phyloP scores from a whole-genome alignment of 2,797 vertebrate genomes.

The Euphonia xanthogaster region DNA sequence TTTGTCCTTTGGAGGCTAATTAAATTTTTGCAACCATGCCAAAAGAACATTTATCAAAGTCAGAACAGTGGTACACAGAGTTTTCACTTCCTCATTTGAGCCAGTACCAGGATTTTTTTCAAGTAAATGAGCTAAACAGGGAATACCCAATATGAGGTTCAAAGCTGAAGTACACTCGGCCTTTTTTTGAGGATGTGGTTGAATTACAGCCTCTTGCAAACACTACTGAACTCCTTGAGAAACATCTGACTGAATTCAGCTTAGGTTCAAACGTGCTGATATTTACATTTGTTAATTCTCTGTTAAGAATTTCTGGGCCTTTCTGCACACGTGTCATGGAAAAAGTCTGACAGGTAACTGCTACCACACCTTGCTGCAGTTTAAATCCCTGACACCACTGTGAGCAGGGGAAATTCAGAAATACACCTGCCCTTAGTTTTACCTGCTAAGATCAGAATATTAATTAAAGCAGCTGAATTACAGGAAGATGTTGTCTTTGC shows the following conservation, averaged over 20 bases:
- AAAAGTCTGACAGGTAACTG: not conserved
- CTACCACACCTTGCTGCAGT: not conserved
- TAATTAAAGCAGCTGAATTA: not conserved
- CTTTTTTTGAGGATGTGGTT: not conserved
- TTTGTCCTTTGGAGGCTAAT: slow-evolving; percentile 73
- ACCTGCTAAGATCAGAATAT: not conserved
- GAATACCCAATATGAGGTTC: not conserved
- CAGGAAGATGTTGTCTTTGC: not conserved
- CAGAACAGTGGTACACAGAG: slow-evolving; percentile 40
- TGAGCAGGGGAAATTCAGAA: not conserved
- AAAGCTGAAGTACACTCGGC: not conserved
- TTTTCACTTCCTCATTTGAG: slow-evolving; percentile 41
- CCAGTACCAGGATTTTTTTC: not conserved
- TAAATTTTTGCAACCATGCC: slow-evolving; percentile 72
- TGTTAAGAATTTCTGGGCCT: not conserved
- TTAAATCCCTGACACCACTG: not conserved
- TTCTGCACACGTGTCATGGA: not conserved
- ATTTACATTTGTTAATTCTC: not conserved
- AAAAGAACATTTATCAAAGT: slow-evolving; percentile 67
- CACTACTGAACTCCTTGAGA: not conserved
- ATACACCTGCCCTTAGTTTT: not conserved
- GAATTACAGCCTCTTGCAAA: not conserved
- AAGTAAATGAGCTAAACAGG: not conserved
- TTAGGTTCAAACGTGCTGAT: not conserved
- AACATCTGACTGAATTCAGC: not conserved